phyloP scores from a whole-genome alignment of 2,888 invertebrate species.

The Volucella bombylans region DNA sequence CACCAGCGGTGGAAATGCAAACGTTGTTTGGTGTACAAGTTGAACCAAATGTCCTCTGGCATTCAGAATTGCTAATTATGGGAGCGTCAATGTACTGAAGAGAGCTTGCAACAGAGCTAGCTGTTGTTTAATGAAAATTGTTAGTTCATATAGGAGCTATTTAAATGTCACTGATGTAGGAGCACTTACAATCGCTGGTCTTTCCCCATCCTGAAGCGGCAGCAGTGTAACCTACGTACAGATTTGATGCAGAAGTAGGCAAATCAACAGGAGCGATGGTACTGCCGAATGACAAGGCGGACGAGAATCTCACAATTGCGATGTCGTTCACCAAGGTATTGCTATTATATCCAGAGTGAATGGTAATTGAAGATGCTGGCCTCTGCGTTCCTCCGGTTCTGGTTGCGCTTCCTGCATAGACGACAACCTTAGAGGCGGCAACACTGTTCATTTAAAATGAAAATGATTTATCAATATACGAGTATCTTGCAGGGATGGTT shows the following conservation, averaged over 20 bases:
- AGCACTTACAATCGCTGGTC: constrained; percentile 75
- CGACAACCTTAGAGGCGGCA: constrained; percentile 64
- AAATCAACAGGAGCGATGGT: too few species aligned
- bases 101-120: too few species aligned
- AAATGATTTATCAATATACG: too few species aligned
- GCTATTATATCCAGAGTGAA: constrained; percentile 61
- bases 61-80: not conserved
- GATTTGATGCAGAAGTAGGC: too few species aligned
- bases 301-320: constrained; percentile 23
- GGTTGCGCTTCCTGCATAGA: constrained; percentile 68
- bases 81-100: not conserved
- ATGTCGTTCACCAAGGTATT: constrained; percentile 68
- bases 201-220: constrained; percentile 79
- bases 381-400: not conserved
- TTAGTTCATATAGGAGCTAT: too few species aligned
- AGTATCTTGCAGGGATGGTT: not conserved
- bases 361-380: not conserved
- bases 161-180: too few species aligned
- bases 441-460: constrained; percentile 59
- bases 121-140: not conserved
- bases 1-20: too few species aligned
- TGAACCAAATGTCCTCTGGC: not conserved
- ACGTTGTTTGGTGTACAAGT: too few species aligned
- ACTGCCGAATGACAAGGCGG: too few species aligned
- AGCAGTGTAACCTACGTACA: constrained; percentile 73